Conservation (phyloP, 2,888 invertebrate genomes). For the Stenurella melanura region DNA sequence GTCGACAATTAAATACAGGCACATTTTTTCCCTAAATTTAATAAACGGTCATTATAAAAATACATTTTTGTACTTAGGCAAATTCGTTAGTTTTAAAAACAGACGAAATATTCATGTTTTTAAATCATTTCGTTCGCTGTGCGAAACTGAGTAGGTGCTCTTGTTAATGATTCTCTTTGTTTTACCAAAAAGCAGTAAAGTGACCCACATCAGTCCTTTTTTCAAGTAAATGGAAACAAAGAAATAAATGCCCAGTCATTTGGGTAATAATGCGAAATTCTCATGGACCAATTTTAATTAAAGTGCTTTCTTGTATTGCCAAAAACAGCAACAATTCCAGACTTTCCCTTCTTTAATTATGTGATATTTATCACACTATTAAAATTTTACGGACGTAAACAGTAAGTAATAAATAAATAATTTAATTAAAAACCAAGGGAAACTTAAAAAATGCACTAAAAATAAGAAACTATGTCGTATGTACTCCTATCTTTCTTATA, state of each 20-base stretch:
- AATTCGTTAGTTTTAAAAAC: neutral
- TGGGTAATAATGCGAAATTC: slow-evolving; percentile 20
- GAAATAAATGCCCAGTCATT: slow-evolving; percentile 19
- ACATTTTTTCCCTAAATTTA: too few species aligned
- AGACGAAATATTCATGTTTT: neutral
- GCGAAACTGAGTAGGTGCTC: neutral
- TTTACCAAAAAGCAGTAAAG: slow-evolving; percentile 1
- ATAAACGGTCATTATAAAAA: neutral
- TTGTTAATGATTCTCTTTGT: neutral
- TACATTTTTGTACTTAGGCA: neutral
- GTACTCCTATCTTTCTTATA: too few species aligned
- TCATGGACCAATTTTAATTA: slow-evolving; percentile 20
- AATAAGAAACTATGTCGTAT: too few species aligned
- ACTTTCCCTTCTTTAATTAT: slow-evolving; percentile 1
- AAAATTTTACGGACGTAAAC: neutral
- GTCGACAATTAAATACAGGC: too few species aligned
- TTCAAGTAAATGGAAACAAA: slow-evolving; percentile 21
- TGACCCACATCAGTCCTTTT: neutral
- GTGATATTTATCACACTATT: neutral
- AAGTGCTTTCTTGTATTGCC: neutral
- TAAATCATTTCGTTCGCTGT: neutral
- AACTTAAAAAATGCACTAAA: too few species aligned
- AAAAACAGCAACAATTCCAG: neutral
- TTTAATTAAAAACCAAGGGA: too few species aligned
- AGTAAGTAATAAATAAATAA: too few species aligned